Base-by-base conservation (phyloP, 2,888 invertebrate species). In the Lasioglossum leucozonium region DNA sequence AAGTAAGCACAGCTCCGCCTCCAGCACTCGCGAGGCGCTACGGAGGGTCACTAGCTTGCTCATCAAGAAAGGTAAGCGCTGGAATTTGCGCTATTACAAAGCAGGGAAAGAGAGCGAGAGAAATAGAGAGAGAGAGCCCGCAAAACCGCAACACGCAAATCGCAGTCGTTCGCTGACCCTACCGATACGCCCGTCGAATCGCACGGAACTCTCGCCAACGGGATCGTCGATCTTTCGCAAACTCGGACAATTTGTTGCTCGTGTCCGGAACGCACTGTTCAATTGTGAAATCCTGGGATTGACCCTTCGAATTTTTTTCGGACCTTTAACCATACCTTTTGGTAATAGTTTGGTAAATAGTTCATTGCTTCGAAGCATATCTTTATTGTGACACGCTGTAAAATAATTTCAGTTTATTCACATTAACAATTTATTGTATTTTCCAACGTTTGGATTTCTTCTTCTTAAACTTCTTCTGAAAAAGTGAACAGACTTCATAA, bases 41-140 rank as follows among this genome's bases (percentile, higher is more conserved):
- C 96, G 98, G 93, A 97, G 98, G 95, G 98, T 98, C 94, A 98
- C 98, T 95, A 98, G 98, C 96, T 97, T 98, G 95, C 96, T 98
- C 95, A 98, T 98, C 95, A 96, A 97, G 95, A 97, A 97, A 96
- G 97, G 97, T 97, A 95, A 96, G 96, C 94, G 95, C 92, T 93
- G 94, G 94, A 88, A 91, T 93, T 92, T 91, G 91, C 91, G 92
- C 89, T 88, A 81, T 85, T 89, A 81, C 77, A 30, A 62, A 62
- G 18, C 30, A 62, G 30, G 34, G 34, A 67, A 34, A 37, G 67
- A 67, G 67, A 67, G 67, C 13, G 67, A 67, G 67, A 67, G 37
- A 67, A 37, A 67, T 34, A 37, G 69, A 87, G 86, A 37, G 69
- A 87, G 86, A 87, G 86, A 80, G 58, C 55, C 65, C 77, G 62